Evolutionary conservation across 2,888 invertebrate species (phyloP).

Genomic region (Empis livida): DNA sequence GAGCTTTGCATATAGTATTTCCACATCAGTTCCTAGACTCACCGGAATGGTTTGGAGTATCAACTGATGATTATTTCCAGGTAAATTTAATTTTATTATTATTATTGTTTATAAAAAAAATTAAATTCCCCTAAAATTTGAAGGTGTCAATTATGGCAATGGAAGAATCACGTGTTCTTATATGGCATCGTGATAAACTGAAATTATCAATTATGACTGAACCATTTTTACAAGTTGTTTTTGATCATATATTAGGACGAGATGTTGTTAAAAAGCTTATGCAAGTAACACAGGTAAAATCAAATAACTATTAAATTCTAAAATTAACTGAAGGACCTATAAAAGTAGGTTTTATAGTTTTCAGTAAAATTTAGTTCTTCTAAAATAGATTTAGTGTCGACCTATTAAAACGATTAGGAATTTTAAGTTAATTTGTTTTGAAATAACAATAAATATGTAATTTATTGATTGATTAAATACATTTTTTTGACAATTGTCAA

Average conservation of each 20-base stretch:
- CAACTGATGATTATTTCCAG: conserved; percentile 76
- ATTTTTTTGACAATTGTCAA: too few species aligned
- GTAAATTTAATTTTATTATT: conserved; percentile 34
- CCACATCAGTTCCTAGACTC: conserved; percentile 80
- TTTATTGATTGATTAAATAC: too few species aligned
- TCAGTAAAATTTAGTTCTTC: too few species aligned
- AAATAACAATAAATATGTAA: too few species aligned
- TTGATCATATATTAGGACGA: conserved; percentile 72
- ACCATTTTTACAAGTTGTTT: conserved; percentile 70
- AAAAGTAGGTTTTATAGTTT: too few species aligned
- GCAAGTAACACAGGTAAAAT: conserved; percentile 49
- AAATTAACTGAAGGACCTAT: too few species aligned
- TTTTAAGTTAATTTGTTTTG: too few species aligned
- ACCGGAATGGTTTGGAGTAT: conserved; percentile 81
- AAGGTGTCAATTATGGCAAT: conserved; percentile 78
- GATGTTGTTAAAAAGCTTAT: conserved; percentile 78
- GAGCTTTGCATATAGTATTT: conserved; percentile 73
- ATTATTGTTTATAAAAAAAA: not conserved
- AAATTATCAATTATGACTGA: conserved; percentile 72
- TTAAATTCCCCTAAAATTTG: conserved; percentile 11
- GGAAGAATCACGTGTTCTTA: conserved; percentile 69
- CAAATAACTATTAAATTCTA: not conserved
- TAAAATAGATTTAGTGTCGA: too few species aligned
- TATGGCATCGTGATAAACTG: conserved; percentile 77
- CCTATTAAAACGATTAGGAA: too few species aligned